Base-by-base conservation (phyloP, 2,797 vertebrate genomes). In the Sebastes vulpes region DNA sequence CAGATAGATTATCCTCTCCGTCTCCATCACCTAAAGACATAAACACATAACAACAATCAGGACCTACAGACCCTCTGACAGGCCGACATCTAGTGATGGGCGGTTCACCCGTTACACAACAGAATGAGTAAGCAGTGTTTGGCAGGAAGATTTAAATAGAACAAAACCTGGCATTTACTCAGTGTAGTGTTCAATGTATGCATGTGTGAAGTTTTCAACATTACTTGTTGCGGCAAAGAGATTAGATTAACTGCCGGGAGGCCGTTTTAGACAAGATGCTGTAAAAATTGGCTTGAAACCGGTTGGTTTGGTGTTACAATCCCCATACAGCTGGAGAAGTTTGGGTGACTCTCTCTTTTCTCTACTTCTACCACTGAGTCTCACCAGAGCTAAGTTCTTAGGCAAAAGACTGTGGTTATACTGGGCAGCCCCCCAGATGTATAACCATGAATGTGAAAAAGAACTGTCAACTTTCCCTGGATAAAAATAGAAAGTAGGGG, bases 1-100 rank as follows among this genome's bases (percentile, higher is more conserved):
- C 79, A 99, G 95, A 94, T 99, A 99, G 95, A 99, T 99, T 97
- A 99, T 98, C 89, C 98, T 90, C 85, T 99, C 98, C 0, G 98
- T 99, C 94, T 99, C 98, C 98, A 99, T 99, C 87, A 99, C 98
- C 98, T 99, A 90, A 75, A 94, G 89, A 91, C 89, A 94, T 11
- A 92, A 58, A 84, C 26, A 69, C 14, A 69, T 5, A 5, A 65
- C 73, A 32, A 87, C 9, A 82, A 72, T 4, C 11, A 53, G 42
- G 63, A 72, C 31, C 50, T 35, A 20, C 65, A 65, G 70, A 69
- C 28, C 56, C 16, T 20, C 58, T 16, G 72, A 81, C 56, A 77
- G 74, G 72, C 65, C 52, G 35, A 42, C 75, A 82, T 75, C 42
- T 52, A 79, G 54, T 35, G 53, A 79, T 65, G 26, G 77, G 73